Evolutionary conservation across 2,797 vertebrate species (phyloP).

Genomic region (Lates japonicus): DNA sequence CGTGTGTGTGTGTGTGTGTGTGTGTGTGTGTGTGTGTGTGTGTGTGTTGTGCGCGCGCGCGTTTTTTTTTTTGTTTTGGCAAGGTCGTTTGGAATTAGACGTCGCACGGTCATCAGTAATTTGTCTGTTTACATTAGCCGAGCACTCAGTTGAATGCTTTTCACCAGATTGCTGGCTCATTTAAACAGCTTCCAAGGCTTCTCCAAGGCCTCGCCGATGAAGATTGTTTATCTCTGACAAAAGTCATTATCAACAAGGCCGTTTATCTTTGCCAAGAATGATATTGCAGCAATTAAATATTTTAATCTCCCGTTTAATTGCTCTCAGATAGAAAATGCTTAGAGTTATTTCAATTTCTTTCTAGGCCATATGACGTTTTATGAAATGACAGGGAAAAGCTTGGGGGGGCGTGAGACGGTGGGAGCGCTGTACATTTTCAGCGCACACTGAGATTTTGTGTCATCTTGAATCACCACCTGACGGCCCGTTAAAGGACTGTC

Average conservation of each 20-base stretch:
- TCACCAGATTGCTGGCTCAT: conserved; percentile 64
- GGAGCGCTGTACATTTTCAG: conserved; percentile 2
- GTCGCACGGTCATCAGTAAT: conserved; percentile 46
- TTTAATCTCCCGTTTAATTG: conserved; percentile 45
- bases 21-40: too few relatives aligned
- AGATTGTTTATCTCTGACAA: conserved; percentile 65
- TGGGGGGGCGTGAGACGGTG: neutral
- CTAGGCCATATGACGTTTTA: conserved; percentile 24
- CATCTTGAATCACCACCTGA: conserved; percentile 8
- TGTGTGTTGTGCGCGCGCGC: too few relatives aligned
- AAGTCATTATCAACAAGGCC: conserved; percentile 71
- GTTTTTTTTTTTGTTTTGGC: conserved; percentile 36
- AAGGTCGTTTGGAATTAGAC: conserved; percentile 62
- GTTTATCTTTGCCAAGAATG: conserved; percentile 52
- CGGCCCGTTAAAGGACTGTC: neutral
- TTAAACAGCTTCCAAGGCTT: conserved; percentile 69
- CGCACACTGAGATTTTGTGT: conserved; percentile 24
- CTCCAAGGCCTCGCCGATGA: conserved; percentile 60
- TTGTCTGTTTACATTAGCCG: conserved; percentile 62
- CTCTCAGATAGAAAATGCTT: conserved; percentile 2
- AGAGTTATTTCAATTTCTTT: conserved; percentile 18
- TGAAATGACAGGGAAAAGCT: conserved; percentile 10
- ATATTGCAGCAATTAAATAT: conserved; percentile 47
- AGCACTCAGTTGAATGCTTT: conserved; percentile 51
- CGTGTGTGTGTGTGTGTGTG: too few relatives aligned